Base-by-base conservation (phyloP, 92 coral and sea anemone genomes). In the Palythoa grandis region DNA sequence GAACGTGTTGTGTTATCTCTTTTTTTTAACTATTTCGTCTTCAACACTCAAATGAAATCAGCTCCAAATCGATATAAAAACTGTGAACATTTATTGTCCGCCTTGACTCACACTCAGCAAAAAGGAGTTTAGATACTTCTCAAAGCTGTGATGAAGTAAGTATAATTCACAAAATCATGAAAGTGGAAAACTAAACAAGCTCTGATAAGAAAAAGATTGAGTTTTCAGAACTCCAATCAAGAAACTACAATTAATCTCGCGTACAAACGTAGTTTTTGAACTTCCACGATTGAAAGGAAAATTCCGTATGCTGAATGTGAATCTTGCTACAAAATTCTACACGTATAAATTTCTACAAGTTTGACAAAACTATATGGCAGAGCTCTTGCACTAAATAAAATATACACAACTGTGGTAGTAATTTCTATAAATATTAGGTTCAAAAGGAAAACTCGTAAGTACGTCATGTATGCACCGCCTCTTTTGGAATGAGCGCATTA, bases 381-480 rank as follows among this genome's bases (percentile, higher is more conserved):
- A 78, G 83, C 83, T 65, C 17, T 78, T 78, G 83, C 83, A 61
- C n/a, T 78, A 78, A 9, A 56, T 54, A 40, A 77, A 58, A 65
- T n/a, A 9, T 65, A 65, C 70, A 65, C 15, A 56, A 54, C 19
- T 3, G 1, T 65, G 66, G 50, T 43, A 43, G 7, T 43, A 43
- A 43, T 5, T 43, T 43, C 50, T 43, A 43, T 43, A 43, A 43
- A 43, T 43, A 43, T 43, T 43, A 5, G 50, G 6, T 43, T 43
- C 7, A 43, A 43, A 43, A 43, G 50, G 50, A 43, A 29, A 29
- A 43, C 50, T 5, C 9, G 22, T 7, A 19, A 63, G 61, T 63
- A 85, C 53, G 43, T 86, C 58, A 76, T 60, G 88, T 92, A 82
- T 89, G 91, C 92, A 94, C 90, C 8, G 93, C 91, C 77, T 94